These are phyloP conservation scores for Odontomachus brunneus DNA, from an alignment of 1,140 invertebrate genomes.

Conservation along the genomic window DNA sequence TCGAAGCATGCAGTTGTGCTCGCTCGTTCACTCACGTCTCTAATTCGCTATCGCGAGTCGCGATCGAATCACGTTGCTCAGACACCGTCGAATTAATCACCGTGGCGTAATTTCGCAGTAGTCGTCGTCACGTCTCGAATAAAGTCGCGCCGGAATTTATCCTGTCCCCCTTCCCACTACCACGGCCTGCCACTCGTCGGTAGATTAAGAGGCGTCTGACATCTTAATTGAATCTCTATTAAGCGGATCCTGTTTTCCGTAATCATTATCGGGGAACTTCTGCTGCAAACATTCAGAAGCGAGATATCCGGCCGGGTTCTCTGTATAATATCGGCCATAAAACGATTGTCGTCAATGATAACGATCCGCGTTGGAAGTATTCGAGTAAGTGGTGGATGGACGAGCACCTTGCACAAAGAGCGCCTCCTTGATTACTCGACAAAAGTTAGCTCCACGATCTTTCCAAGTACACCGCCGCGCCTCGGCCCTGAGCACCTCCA, in stretches of 20 bases:
- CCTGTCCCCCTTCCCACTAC: not conserved
- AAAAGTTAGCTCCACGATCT: slow-evolving; percentile 66
- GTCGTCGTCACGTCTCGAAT: slow-evolving; percentile 27
- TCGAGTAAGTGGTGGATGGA: slow-evolving; percentile 57
- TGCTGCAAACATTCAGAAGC: slow-evolving; percentile 50
- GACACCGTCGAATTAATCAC: slow-evolving; percentile 35
- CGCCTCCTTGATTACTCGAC: slow-evolving; percentile 66
- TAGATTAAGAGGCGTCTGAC: slow-evolving; percentile 54
- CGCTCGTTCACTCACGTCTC: not conserved
- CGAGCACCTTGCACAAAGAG: slow-evolving; percentile 65
- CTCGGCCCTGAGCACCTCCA: not conserved
- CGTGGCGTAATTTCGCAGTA: slow-evolving; percentile 41
- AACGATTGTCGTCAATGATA: slow-evolving; percentile 38
- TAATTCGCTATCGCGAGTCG: not conserved
- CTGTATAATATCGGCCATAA: slow-evolving; percentile 42
- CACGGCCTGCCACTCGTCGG: slow-evolving; percentile 12
- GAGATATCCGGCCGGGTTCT: not conserved
- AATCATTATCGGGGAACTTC: slow-evolving; percentile 52
- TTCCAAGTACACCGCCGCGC: slow-evolving; percentile 53
- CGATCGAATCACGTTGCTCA: not conserved
- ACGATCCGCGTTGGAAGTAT: slow-evolving; percentile 53
- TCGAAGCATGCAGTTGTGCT: too few relatives aligned
- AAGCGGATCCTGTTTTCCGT: slow-evolving; percentile 59
- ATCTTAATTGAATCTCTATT: slow-evolving; percentile 63
- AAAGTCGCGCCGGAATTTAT: slow-evolving; percentile 33